Evolutionary conservation across 2,113 vertebrate species (phyloP).

Genomic region (Synodontis membranacea): DNA sequence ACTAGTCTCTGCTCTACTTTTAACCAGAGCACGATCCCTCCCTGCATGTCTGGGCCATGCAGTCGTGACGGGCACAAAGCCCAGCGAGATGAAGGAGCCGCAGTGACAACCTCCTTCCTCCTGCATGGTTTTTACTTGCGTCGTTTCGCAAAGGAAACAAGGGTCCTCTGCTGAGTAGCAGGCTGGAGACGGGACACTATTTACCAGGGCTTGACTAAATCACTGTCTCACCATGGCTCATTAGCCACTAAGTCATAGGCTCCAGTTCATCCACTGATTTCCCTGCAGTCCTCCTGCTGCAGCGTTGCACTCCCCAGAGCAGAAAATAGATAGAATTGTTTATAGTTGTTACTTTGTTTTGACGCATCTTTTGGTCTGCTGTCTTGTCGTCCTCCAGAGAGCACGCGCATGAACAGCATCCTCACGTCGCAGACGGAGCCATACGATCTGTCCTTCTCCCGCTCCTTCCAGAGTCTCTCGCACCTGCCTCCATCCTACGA

Average conservation of each 20-base stretch:
- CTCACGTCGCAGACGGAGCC: constrained; percentile 97
- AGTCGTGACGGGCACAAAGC: constrained; percentile 34
- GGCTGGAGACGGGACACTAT: constrained; percentile 13
- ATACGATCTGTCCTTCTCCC: constrained; percentile 96
- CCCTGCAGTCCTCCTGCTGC: constrained; percentile 25
- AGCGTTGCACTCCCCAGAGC: not conserved
- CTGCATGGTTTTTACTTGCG: not conserved
- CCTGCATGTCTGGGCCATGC: constrained; percentile 13
- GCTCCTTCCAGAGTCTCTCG: constrained; percentile 97
- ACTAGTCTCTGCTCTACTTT: constrained; percentile 40
- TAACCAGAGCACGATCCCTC: constrained; percentile 37
- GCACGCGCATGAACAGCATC: constrained; percentile 91
- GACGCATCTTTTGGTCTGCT: constrained; percentile 42
- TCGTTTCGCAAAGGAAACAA: constrained; percentile 32
- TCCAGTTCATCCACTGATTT: constrained; percentile 17
- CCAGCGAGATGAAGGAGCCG: not conserved
- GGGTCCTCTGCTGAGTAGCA: constrained; percentile 10
- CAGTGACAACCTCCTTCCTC: not conserved
- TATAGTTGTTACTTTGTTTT: constrained; percentile 36
- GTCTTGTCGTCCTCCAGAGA: constrained; percentile 77
- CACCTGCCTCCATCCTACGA: constrained; percentile 97
- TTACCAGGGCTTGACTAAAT: constrained; percentile 27
- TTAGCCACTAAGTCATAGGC: constrained; percentile 27
- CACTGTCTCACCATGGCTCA: constrained; percentile 25
- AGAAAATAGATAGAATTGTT: constrained; percentile 19